These are phyloP conservation scores for Thelaira solivaga DNA, from an alignment of 2,888 invertebrate genomes.

Conservation along the genomic window DNA sequence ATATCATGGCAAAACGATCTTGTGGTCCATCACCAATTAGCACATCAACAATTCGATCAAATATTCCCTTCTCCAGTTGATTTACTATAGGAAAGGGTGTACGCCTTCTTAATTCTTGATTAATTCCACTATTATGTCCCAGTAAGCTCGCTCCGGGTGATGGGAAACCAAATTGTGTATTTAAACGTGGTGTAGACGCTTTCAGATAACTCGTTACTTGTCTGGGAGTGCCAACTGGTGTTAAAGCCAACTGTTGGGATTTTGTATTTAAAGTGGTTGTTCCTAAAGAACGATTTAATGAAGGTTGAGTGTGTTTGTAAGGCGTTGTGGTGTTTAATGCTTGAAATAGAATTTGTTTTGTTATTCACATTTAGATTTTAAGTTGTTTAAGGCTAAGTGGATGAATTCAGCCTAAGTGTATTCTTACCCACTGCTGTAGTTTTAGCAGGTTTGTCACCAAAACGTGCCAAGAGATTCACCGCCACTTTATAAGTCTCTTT, in stretches of 20 bases:
- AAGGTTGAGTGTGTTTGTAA: constrained; percentile 4
- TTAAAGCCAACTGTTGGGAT: constrained; percentile 30
- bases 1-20: constrained; percentile 96
- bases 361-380: not conserved
- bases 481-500: constrained; percentile 96
- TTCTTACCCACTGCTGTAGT: constrained; percentile 57
- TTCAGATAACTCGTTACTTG: not conserved
- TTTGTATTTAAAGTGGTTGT: not conserved
- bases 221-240: constrained; percentile 32
- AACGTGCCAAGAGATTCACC: constrained; percentile 75
- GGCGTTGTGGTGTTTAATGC: constrained; percentile 41
- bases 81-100: constrained; percentile 76
- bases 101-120: constrained; percentile 70
- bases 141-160: constrained; percentile 37
- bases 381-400: not conserved
- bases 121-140: constrained; percentile 23
- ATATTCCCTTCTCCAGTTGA: constrained; percentile 83
- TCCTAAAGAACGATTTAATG: constrained; percentile 60
- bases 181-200: constrained; percentile 50
- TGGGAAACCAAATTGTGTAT: not conserved
- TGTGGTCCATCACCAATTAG: constrained; percentile 96
- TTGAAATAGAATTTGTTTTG: not conserved
- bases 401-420: too few species aligned
- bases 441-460: constrained; percentile 72
- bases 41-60: constrained; percentile 95